A percentile compares a stretch with the other conserved stretches of the same genome.
Evolutionary conservation across 1,140 invertebrate species (phyloP).

Genomic region (Trigoniulus corallinus): DNA sequence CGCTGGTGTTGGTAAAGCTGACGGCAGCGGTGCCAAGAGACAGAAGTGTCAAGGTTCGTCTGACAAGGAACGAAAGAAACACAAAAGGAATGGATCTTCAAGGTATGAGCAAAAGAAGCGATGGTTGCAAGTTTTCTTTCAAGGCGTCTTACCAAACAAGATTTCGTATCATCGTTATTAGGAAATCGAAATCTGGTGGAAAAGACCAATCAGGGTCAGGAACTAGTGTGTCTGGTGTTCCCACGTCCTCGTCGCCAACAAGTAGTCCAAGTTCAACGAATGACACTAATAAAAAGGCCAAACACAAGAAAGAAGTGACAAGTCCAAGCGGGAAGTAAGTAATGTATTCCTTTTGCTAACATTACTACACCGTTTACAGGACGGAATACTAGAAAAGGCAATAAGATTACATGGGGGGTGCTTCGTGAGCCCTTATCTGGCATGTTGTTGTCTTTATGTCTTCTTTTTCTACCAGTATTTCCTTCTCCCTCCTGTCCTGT

Average conservation of each 20-base stretch:
- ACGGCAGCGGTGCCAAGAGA: background rate
- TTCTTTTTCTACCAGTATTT: too few relatives aligned
- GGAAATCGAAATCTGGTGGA: background rate
- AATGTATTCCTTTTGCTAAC: background rate
- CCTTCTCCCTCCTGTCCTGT: too few relatives aligned
- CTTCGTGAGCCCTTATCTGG: too few relatives aligned
- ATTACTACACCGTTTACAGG: background rate
- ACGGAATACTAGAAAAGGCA: too few relatives aligned
- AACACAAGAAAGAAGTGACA: conserved; percentile 7
- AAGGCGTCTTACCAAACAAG: background rate
- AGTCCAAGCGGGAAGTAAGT: conserved; percentile 1
- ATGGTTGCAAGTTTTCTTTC: background rate
- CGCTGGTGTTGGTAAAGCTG: background rate
- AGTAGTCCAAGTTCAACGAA: background rate
- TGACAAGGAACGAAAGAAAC: conserved; percentile 16
- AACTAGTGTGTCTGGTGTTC: too few relatives aligned
- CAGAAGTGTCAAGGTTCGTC: conserved; percentile 13
- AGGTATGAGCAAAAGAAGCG: background rate
- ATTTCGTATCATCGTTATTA: background rate
- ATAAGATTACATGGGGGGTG: too few relatives aligned
- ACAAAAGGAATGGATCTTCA: conserved; percentile 7
- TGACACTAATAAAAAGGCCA: conserved; percentile 3
- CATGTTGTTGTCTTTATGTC: too few relatives aligned
- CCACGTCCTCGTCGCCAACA: background rate
- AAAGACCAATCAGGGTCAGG: background rate